Evolutionary conservation across 2,797 vertebrate genomes (phyloP).

Genomic region (Phoxinus dragarum): DNA sequence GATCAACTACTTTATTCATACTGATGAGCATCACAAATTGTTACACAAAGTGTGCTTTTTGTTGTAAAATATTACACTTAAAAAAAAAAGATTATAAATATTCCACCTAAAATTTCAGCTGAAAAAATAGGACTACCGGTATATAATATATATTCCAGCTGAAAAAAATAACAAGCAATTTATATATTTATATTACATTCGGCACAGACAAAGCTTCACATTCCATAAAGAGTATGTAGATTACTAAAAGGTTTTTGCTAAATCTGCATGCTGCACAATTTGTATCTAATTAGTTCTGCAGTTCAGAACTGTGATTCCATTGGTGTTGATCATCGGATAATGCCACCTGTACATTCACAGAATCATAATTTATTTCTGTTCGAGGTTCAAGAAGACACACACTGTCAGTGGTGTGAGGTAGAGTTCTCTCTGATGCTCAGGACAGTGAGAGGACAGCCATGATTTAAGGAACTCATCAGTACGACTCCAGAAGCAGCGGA

Average conservation of each 20-base stretch:
- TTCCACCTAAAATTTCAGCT: not conserved
- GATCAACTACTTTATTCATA: not conserved
- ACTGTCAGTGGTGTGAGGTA: slow-evolving; percentile 47
- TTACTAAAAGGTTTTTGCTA: not conserved
- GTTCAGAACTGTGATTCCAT: not conserved
- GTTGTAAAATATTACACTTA: not conserved
- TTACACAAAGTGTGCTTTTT: slow-evolving; percentile 6
- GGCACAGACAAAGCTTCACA: slow-evolving; percentile 20
- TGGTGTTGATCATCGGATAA: not conserved
- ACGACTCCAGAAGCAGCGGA: not conserved
- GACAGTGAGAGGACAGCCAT: slow-evolving; percentile 37
- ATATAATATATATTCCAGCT: not conserved
- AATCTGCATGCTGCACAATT: not conserved
- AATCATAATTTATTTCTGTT: not conserved
- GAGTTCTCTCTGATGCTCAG: slow-evolving; percentile 23
- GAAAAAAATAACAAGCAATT: not conserved
- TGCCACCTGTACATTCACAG: slow-evolving; percentile 27
- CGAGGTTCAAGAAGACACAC: not conserved
- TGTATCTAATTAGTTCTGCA: not conserved
- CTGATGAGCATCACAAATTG: not conserved
- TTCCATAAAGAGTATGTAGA: slow-evolving; percentile 11
- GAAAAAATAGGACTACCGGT: not conserved
- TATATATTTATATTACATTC: not conserved
- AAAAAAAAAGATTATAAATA: not conserved
- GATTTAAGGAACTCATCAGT: slow-evolving; percentile 32